These are phyloP conservation scores for Drosophila ohnishii DNA, from an alignment of 1,140 invertebrate species.

Conservation along the genomic window DNA sequence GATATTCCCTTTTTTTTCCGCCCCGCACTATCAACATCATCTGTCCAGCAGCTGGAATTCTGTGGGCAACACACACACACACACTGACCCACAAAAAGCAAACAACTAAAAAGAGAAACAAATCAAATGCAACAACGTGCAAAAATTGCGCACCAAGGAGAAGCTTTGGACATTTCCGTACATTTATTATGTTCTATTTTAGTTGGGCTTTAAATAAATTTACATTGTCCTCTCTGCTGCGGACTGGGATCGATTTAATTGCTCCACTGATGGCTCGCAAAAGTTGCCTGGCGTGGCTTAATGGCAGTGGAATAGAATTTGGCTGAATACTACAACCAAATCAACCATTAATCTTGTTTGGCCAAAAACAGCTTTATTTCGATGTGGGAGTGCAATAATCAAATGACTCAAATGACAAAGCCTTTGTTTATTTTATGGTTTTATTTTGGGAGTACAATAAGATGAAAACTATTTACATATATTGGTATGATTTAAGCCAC, in stretches of 20 bases:
- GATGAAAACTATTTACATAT: not conserved
- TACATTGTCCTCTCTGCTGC: slow-evolving; percentile 8
- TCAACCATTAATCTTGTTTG: slow-evolving; percentile 44
- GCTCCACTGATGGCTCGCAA: slow-evolving; percentile 12
- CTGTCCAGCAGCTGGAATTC: slow-evolving; percentile 25
- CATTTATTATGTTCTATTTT: slow-evolving; percentile 30
- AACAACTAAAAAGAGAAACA: slow-evolving; percentile 27
- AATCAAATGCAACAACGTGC: slow-evolving; percentile 40
- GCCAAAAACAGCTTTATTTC: slow-evolving; percentile 15
- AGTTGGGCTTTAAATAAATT: slow-evolving; percentile 26
- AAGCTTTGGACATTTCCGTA: slow-evolving; percentile 10
- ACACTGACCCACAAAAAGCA: slow-evolving; percentile 28
- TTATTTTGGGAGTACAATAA: not conserved
- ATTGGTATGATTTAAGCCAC: not conserved
- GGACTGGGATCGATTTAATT: slow-evolving; percentile 30
- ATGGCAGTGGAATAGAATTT: slow-evolving; percentile 16
- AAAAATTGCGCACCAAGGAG: slow-evolving; percentile 46
- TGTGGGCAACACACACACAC: not conserved
- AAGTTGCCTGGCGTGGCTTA: slow-evolving; percentile 3
- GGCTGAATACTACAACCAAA: slow-evolving; percentile 21
- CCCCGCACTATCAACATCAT: not conserved
- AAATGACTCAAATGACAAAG: slow-evolving; percentile 15
- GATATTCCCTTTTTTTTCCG: not conserved
- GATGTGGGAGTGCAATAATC: slow-evolving; percentile 5
- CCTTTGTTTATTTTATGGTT: not conserved